Evolutionary conservation across 2,888 invertebrate genomes (phyloP).

Genomic region (Catocala nupta): DNA sequence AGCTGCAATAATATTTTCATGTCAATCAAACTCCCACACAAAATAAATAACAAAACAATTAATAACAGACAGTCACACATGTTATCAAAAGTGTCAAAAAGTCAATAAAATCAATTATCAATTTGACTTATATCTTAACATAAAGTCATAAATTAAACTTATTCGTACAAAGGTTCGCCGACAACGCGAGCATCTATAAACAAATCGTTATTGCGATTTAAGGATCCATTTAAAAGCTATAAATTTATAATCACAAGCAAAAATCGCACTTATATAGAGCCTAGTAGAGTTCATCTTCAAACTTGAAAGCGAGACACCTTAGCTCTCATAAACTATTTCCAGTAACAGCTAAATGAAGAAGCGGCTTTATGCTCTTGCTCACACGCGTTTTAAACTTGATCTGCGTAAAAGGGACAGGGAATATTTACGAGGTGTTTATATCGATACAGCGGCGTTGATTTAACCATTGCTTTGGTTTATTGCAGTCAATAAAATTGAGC

Average conservation of each 20-base stretch:
- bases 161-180: constrained; percentile 71
- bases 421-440: constrained; percentile 85
- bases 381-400: constrained; percentile 26
- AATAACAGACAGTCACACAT: constrained; percentile 38
- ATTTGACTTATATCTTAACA: constrained; percentile 53
- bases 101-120: constrained; percentile 62
- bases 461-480: constrained; percentile 87
- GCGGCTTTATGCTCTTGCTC: constrained; percentile 63
- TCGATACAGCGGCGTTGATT: constrained; percentile 85
- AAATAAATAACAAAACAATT: constrained; percentile 34
- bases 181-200: constrained; percentile 76
- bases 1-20: neutral
- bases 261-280: constrained; percentile 45
- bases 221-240: constrained; percentile 86
- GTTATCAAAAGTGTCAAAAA: constrained; percentile 55
- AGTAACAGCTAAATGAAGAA: constrained; percentile 80
- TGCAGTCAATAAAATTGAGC: constrained; percentile 87
- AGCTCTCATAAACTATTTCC: constrained; percentile 85
- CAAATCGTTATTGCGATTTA: constrained; percentile 87
- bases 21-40: constrained; percentile 12
- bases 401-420: constrained; percentile 61
- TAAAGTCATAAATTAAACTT: constrained; percentile 69
- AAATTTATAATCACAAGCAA: constrained; percentile 62
- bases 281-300: constrained; percentile 60
- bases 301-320: constrained; percentile 52